Conservation (phyloP, 2,888 invertebrate genomes). For the Trachelus tabidus region DNA sequence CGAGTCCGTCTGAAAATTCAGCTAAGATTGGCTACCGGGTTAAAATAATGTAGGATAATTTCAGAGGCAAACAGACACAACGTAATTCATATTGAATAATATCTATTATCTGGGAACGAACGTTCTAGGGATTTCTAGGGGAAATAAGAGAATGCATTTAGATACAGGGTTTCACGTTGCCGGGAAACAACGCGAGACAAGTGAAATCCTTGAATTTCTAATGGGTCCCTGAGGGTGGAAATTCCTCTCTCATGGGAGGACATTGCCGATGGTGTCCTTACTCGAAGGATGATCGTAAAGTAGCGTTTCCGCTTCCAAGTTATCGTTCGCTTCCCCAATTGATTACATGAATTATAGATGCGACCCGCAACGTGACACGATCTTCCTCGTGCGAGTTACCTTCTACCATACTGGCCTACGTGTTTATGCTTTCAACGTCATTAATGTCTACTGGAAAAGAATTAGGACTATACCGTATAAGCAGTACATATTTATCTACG, state of each 20-base stretch:
- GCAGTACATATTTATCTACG: neutral
- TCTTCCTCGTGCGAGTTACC: neutral
- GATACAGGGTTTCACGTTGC: neutral
- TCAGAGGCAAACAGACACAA: neutral
- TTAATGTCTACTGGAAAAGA: conserved; percentile 48
- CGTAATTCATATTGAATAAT: neutral
- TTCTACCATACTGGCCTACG: conserved; percentile 31
- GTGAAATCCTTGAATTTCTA: neutral
- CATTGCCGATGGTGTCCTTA: conserved; percentile 9
- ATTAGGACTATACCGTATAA: conserved; percentile 29
- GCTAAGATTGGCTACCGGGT: neutral
- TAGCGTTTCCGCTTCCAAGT: conserved; percentile 29
- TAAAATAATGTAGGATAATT: neutral
- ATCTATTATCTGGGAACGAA: neutral
- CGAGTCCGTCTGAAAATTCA: neutral
- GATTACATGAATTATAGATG: conserved; percentile 56
- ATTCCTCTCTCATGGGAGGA: neutral
- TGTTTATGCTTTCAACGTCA: conserved; percentile 49
- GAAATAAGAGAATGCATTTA: neutral
- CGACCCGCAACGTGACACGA: conserved; percentile 6
- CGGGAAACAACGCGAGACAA: neutral
- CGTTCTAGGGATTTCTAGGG: neutral
- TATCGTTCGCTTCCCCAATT: conserved; percentile 49
- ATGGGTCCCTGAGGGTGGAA: neutral
- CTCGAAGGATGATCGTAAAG: conserved; percentile 40